Base-by-base conservation (phyloP, 2,797 vertebrate species). In the Pachyuromys duprasi region DNA sequence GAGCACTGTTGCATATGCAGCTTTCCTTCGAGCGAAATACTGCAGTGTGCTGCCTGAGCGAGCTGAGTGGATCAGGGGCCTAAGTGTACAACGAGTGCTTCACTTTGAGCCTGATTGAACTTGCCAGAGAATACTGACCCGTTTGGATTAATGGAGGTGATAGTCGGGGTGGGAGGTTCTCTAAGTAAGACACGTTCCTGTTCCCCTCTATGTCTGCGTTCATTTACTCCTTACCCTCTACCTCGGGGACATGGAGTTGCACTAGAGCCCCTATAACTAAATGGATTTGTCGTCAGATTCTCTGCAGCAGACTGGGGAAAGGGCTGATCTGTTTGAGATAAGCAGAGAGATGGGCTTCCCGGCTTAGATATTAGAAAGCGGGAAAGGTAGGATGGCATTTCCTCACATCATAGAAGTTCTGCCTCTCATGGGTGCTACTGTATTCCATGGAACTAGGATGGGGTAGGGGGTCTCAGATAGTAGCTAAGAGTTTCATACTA, bases 371-470 rank as follows among this genome's bases (percentile, higher is more conserved):
- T 22, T 0, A 6, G 57, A 62, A 26, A 12, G 26, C 9, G 18
- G 31, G 75, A 14, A 57, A 81, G 8, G 8, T 15, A 33, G 17
- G 33, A 88, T 70, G 36, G 20, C 33, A 33, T 8, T 84, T 72
- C 22, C 0, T 7, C 26, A 2, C 3, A 4, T 36, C 55, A 55
- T 1, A 9, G 13, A 0, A 17, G 45, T 33, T 20, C 13, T 36
- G 14, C 31, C 80, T 76, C n/a, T 33, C 82, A 5, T 57, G 17
- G 14, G 33, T 36, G 24, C 65, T 65, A 11, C 69, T 14, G 62
- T 2, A 65, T 31, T 31, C 62, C 69, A 91, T 89, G 76, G 33
- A 65, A n/a, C 2, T 12, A 5, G 39, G 20, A 42, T 8, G 45
- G 49, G 31, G 39, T 8, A n/a, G 57, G 5, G 57, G 63, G 36